Percentiles rank a stretch among this genome's conserved stretches.
These are phyloP conservation scores for Collichthys lucidus DNA, from an alignment of 2,113 vertebrate species.

Conservation along the genomic window DNA sequence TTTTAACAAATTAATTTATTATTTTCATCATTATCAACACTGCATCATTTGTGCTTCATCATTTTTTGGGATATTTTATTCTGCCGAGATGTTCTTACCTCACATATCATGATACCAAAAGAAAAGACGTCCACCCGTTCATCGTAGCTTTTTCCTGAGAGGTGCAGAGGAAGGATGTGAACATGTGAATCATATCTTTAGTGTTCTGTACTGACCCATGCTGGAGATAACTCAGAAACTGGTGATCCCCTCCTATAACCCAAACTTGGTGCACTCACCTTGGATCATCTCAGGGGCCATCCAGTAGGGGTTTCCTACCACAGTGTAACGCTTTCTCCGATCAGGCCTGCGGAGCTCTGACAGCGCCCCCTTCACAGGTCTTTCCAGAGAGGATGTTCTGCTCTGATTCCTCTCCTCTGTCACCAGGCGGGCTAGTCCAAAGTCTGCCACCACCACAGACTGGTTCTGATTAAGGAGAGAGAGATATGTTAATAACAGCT, in stretches of 20 bases:
- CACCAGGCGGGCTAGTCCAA: constrained; percentile 93
- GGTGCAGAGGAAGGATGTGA: neutral
- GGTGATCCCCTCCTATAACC: neutral
- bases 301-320: constrained; percentile 99
- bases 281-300: constrained; percentile 99
- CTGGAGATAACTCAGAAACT: neutral
- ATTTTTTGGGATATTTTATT: too few species aligned
- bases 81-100: constrained; percentile 82
- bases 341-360: constrained; percentile 88
- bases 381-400: constrained; percentile 63
- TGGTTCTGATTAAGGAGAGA: constrained; percentile 73
- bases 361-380: constrained; percentile 68
- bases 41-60: neutral
- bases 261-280: constrained; percentile 79
- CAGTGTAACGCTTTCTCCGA: constrained; percentile 94
- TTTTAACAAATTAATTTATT: neutral
- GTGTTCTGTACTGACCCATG: neutral
- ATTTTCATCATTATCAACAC: neutral
- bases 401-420: constrained; percentile 86
- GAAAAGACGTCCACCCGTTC: constrained; percentile 98
- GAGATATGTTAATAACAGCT: neutral
- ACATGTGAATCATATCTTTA: neutral
- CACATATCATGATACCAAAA: constrained; percentile 95
- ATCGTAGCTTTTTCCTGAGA: constrained; percentile 92
- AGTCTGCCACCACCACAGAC: constrained; percentile 95